Conservation (phyloP, 2,113 vertebrate genomes). For the Rousettus leschenaultii region DNA sequence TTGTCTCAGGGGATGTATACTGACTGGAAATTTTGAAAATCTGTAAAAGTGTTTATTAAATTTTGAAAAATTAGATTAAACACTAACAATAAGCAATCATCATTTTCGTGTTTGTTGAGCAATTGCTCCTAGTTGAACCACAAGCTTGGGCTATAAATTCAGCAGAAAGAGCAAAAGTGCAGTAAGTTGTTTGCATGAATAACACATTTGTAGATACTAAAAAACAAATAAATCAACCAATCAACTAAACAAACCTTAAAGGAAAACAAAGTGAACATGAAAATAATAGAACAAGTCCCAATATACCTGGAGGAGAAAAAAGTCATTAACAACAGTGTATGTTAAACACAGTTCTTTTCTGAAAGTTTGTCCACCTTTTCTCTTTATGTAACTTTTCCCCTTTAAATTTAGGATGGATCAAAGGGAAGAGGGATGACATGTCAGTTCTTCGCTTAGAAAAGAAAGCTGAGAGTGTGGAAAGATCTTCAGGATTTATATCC, state of each 20-base stretch:
- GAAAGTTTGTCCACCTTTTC: background rate
- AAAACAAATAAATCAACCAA: background rate
- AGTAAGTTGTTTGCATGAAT: background rate
- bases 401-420: background rate
- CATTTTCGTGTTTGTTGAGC: slow-evolving; percentile 64
- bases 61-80: slow-evolving; percentile 62
- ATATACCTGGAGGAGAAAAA: background rate
- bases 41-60: slow-evolving; percentile 57
- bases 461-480: background rate
- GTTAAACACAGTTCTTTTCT: background rate
- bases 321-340: background rate
- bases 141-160: slow-evolving; percentile 51
- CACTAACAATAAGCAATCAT: slow-evolving; percentile 45
- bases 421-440: background rate
- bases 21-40: slow-evolving; percentile 65
- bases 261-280: slow-evolving; percentile 21
- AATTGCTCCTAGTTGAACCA: slow-evolving; percentile 23
- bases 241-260: background rate
- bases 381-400: background rate
- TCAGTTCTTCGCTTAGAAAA: background rate
- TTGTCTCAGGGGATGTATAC: slow-evolving; percentile 44
- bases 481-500: background rate
- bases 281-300: slow-evolving; percentile 1
- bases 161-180: slow-evolving; percentile 21
- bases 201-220: background rate